phyloP scores from a whole-genome alignment of 1,140 invertebrate species.

The Atta texana region DNA sequence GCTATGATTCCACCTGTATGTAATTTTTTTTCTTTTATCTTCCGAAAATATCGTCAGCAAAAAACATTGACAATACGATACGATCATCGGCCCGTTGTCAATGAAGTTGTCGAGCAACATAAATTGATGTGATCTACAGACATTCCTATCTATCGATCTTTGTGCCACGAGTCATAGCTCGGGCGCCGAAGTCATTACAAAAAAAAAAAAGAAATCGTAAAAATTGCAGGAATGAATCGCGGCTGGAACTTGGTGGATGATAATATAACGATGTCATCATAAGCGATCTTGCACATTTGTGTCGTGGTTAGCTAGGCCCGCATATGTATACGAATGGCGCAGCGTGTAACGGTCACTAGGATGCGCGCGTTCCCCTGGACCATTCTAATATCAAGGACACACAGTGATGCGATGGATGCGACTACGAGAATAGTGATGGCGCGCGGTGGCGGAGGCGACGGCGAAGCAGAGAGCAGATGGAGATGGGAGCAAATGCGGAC shows the following conservation, averaged over 20 bases:
- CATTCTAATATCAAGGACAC: constrained; percentile 85
- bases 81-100: constrained; percentile 4
- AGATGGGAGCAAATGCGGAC: constrained; percentile 82
- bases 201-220: not conserved
- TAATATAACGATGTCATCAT: constrained; percentile 72
- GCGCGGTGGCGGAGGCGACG: constrained; percentile 29
- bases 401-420: constrained; percentile 71
- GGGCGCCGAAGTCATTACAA: not conserved
- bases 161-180: not conserved
- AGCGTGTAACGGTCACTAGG: constrained; percentile 79
- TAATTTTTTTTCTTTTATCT: constrained; percentile 5
- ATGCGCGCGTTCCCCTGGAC: constrained; percentile 80
- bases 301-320: constrained; percentile 18
- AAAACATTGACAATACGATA: not conserved
- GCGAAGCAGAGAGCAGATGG: constrained; percentile 52
- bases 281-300: constrained; percentile 58
- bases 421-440: constrained; percentile 63
- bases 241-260: constrained; percentile 28
- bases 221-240: not conserved
- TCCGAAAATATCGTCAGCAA: not conserved
- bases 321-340: constrained; percentile 43
- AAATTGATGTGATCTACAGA: constrained; percentile 13
- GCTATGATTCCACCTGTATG: not conserved
- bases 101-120: not conserved
- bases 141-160: not conserved